Conservation (phyloP, 2,797 vertebrate species). For the Mormyrops boulengeri region DNA sequence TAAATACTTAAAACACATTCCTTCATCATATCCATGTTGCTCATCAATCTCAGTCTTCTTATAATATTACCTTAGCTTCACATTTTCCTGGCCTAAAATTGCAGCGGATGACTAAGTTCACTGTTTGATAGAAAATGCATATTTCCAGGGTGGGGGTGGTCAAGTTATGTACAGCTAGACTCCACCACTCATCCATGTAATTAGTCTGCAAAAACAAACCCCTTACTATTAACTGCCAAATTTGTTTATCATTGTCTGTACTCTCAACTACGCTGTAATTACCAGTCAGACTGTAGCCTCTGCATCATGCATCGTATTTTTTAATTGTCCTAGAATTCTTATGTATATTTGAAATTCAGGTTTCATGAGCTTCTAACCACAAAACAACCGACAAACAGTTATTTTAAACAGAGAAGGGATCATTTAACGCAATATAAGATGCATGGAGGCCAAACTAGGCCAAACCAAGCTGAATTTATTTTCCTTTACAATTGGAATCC, state of each 20-base stretch:
- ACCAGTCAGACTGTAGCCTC: not conserved
- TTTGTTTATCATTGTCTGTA: not conserved
- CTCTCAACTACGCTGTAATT: not conserved
- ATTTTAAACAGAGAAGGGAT: not conserved
- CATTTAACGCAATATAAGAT: not conserved
- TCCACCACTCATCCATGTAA: not conserved
- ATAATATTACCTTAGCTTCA: not conserved
- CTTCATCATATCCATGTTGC: not conserved
- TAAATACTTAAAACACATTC: not conserved
- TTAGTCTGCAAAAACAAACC: not conserved
- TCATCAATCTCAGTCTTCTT: not conserved
- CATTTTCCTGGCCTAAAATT: not conserved
- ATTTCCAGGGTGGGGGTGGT: not conserved
- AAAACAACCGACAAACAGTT: not conserved
- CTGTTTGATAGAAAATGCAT: not conserved
- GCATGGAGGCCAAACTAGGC: not conserved
- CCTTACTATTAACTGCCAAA: not conserved
- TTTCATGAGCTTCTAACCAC: not conserved
- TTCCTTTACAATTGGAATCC: not conserved
- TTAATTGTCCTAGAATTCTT: not conserved
- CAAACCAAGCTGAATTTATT: not conserved
- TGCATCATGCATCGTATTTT: not conserved
- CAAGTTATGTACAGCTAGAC: not conserved
- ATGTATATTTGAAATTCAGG: not conserved
- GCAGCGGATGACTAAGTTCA: not conserved